Conservation (phyloP, 2,888 invertebrate species). For the Aphelenchoides bicaudatus region DNA sequence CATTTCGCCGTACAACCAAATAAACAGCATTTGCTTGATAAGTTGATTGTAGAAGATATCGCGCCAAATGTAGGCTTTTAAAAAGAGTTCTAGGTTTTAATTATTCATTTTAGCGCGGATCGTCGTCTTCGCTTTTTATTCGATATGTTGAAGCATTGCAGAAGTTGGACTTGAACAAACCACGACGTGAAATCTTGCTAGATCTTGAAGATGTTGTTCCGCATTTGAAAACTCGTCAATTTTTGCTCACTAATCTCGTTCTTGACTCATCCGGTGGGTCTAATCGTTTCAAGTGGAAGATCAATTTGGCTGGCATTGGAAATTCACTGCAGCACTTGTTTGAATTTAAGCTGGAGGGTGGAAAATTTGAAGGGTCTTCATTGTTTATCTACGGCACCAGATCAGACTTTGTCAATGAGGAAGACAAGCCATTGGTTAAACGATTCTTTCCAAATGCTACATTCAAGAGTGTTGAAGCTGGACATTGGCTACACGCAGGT, state of each 20-base stretch:
- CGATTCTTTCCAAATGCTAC: slow-evolving; percentile 72
- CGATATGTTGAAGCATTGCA: slow-evolving; percentile 42
- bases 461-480: slow-evolving; percentile 74
- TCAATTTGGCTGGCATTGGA: slow-evolving; percentile 74
- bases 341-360: slow-evolving; percentile 24
- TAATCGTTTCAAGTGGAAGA: slow-evolving; percentile 74
- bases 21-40: slow-evolving; percentile 22
- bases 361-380: slow-evolving; percentile 70
- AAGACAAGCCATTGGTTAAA: slow-evolving; percentile 66
- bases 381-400: slow-evolving; percentile 78
- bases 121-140: slow-evolving; percentile 27
- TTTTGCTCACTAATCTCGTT: slow-evolving; percentile 81
- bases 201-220: slow-evolving; percentile 62
- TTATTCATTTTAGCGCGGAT: too few relatives aligned
- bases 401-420: slow-evolving; percentile 73
- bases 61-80: too few relatives aligned
- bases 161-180: slow-evolving; percentile 36
- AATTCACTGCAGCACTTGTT: slow-evolving; percentile 65
- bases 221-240: slow-evolving; percentile 70
- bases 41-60: slow-evolving; percentile 49
- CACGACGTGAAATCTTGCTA: slow-evolving; percentile 39
- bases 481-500: too few relatives aligned
- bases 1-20: slow-evolving; percentile 40
- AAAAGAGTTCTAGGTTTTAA: too few relatives aligned
- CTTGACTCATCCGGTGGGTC: slow-evolving; percentile 62